These are phyloP conservation scores for Etheostoma spectabile DNA, from an alignment of 2,113 vertebrate species.

Conservation along the genomic window DNA sequence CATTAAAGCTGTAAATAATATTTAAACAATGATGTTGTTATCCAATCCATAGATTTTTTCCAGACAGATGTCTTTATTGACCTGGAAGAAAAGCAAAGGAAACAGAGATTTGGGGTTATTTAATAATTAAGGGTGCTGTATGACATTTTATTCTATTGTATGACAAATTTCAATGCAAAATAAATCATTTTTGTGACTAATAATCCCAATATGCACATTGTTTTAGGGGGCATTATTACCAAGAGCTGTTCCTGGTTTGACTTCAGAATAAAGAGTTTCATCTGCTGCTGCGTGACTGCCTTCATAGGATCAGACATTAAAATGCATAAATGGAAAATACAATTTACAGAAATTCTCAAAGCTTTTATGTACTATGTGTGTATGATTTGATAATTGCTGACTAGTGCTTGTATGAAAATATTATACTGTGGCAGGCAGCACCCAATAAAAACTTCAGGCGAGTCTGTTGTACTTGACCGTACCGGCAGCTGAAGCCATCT, in stretches of 20 bases:
- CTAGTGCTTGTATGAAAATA: neutral
- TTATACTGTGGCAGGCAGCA: neutral
- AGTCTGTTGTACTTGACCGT: neutral
- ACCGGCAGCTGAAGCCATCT: constrained; percentile 2
- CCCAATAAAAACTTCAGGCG: neutral
- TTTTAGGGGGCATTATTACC: neutral
- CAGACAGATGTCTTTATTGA: neutral
- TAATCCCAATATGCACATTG: neutral
- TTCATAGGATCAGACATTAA: too few species aligned
- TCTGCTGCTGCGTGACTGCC: neutral
- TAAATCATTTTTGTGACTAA: neutral
- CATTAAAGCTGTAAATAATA: neutral
- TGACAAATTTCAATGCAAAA: neutral
- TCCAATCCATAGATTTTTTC: too few species aligned
- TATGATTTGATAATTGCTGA: neutral
- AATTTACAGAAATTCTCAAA: neutral
- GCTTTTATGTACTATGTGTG: too few species aligned
- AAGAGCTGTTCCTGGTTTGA: neutral
- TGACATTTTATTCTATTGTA: neutral
- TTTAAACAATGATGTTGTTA: neutral
- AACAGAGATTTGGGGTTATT: neutral
- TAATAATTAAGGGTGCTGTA: too few species aligned
- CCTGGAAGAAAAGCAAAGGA: neutral
- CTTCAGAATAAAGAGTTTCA: constrained; percentile 26
- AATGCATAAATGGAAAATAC: neutral